phyloP scores from a whole-genome alignment of 2,113 vertebrate species.

The Buteo buteo region DNA sequence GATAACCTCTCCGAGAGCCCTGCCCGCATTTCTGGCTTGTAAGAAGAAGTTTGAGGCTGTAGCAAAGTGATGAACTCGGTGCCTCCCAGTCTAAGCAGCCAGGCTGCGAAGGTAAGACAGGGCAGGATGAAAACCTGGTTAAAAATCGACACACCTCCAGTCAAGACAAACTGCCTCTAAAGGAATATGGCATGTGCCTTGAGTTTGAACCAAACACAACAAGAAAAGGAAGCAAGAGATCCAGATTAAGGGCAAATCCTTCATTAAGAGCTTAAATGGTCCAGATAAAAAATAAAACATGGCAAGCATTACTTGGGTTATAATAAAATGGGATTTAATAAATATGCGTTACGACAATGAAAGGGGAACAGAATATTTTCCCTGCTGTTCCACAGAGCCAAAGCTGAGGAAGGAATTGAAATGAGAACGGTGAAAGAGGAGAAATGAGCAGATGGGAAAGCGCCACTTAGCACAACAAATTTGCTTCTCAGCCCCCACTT shows the following conservation, averaged over 20 bases:
- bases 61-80: neutral
- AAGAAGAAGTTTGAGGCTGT: neutral
- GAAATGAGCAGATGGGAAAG: neutral
- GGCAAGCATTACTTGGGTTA: neutral
- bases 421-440: neutral
- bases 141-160: neutral
- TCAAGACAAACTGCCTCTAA: neutral
- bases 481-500: neutral
- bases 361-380: neutral
- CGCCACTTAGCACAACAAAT: neutral
- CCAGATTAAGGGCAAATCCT: neutral
- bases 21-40: neutral
- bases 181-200: neutral
- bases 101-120: neutral
- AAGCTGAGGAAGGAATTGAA: neutral
- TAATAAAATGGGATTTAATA: neutral
- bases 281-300: neutral
- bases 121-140: neutral
- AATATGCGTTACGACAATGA: fast-evolving
- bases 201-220: fast-evolving
- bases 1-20: neutral
- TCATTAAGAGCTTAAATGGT: neutral
- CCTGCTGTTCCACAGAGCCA: neutral
- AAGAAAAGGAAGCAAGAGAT: neutral
- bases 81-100: neutral